Base-by-base conservation (phyloP, 2,113 vertebrate genomes). In the Peromyscus polionotus region DNA sequence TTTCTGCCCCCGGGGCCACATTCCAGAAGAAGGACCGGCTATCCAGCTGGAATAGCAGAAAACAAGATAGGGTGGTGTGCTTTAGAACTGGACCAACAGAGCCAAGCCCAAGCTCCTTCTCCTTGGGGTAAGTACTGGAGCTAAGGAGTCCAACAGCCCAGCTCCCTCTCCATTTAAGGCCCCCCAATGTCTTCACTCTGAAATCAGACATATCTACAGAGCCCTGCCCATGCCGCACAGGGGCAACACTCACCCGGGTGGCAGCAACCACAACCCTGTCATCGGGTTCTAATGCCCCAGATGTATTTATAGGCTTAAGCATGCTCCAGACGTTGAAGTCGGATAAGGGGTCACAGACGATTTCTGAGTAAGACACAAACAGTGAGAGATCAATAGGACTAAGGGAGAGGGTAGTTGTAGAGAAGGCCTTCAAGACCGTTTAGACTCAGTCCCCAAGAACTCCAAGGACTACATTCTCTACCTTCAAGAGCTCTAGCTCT, bases 1-100 rank as follows among this genome's bases (percentile, higher is more conserved):
- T 99, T 90, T 99, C 99, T 0, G 99, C 99, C 2, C 99, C 99
- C 0, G 99, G 99, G 3, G 99, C 99, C 0, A 99, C 39, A 5
- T 99, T 99, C 98, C 99, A 99, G 98, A 99, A 99, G 86, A 99
- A 99, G 0, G 99, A 99, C 39, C 99, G 98, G 95, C 99, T 99
- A 98, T 99, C 99, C 86, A 99, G 93, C 99, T 99, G 98, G 48
- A 17, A 33, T 0, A n/a, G 0, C 3, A 93, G 45, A 28, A 70
- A 39, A 72, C 90, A 88, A 65, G 0, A 28, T 48, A 26, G 93
- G 51, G 57, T 79, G 36, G 39, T 1, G 54, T 4, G 61, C 70
- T 88, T 95, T 91, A 84, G 88, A 93, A 76, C 63, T 10, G 59
- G 88, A 93, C 39, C 65, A 76, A 22, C 1, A n/a, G 68, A 54